Evolutionary conservation across 2,888 invertebrate genomes (phyloP).

Genomic region (Prenolepis imparis): DNA sequence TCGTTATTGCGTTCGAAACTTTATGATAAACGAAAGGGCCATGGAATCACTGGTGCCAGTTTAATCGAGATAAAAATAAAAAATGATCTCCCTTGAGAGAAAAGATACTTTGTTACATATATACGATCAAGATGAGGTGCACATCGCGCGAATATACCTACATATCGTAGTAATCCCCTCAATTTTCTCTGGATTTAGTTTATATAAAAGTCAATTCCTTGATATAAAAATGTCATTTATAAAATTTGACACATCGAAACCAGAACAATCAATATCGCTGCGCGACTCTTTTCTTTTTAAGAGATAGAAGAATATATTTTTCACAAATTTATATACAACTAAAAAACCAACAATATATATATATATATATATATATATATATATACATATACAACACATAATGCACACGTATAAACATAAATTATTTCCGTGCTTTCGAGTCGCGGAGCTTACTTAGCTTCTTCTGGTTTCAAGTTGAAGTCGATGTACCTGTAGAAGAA

Average conservation of each 20-base stretch:
- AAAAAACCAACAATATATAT: neutral
- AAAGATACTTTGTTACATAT: neutral
- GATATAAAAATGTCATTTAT: constrained; percentile 27
- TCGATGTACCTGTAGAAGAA: constrained; percentile 1
- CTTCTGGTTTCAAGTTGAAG: neutral
- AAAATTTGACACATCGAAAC: neutral
- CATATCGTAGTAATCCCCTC: neutral
- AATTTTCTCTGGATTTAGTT: constrained; percentile 9
- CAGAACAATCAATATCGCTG: neutral
- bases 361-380: neutral
- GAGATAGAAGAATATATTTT: neutral
- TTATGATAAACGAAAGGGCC: constrained; percentile 1
- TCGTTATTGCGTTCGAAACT: neutral
- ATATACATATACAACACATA: neutral
- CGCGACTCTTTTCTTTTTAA: neutral
- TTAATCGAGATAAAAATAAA: neutral
- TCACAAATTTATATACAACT: constrained; percentile 15
- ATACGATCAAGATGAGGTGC: neutral
- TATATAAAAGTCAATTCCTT: neutral
- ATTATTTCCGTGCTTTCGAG: neutral
- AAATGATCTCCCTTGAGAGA: constrained; percentile 15
- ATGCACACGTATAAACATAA: neutral
- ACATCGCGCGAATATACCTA: neutral
- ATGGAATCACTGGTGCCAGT: constrained; percentile 26
- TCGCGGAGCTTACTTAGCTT: neutral